Conservation (phyloP, 1,140 invertebrate genomes). For the Tetraneura akinire region DNA sequence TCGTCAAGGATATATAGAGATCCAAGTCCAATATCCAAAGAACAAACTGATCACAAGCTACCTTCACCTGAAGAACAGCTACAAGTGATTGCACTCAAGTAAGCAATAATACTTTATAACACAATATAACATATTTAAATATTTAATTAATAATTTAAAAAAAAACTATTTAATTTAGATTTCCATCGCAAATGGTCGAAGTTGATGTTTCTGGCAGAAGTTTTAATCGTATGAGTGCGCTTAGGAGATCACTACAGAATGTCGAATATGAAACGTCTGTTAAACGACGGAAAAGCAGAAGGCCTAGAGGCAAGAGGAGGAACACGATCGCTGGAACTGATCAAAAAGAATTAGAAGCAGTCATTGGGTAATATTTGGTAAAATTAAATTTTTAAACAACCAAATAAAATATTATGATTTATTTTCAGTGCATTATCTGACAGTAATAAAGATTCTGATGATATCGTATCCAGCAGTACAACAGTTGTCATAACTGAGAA, state of each 20-base stretch:
- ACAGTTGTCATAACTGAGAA: conserved; percentile 62
- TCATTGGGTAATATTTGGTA: conserved; percentile 53
- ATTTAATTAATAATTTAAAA: not conserved
- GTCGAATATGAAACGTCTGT: conserved; percentile 55
- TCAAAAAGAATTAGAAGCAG: conserved; percentile 72
- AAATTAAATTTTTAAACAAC: not conserved
- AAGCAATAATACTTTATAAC: conserved; percentile 57
- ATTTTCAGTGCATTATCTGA: conserved; percentile 64
- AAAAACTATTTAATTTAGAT: conserved; percentile 63
- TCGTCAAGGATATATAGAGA: conserved; percentile 61
- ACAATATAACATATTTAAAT: not conserved
- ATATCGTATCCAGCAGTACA: conserved; percentile 56
- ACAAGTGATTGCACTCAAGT: conserved; percentile 77
- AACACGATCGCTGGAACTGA: conserved; percentile 88
- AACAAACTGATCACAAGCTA: conserved; percentile 68
- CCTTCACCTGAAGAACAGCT: conserved; percentile 82
- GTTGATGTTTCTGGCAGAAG: conserved; percentile 83
- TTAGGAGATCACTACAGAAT: conserved; percentile 76
- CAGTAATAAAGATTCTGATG: conserved; percentile 58
- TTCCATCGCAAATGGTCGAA: conserved; percentile 80
- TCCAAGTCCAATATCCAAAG: conserved; percentile 55
- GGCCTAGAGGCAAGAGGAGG: conserved; percentile 77
- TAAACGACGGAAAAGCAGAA: conserved; percentile 69
- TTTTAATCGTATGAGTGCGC: conserved; percentile 83
- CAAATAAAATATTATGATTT: conserved; percentile 17